Evolutionary conservation across 2,888 invertebrate species (phyloP).

Genomic region (Diplazon laetatorius): DNA sequence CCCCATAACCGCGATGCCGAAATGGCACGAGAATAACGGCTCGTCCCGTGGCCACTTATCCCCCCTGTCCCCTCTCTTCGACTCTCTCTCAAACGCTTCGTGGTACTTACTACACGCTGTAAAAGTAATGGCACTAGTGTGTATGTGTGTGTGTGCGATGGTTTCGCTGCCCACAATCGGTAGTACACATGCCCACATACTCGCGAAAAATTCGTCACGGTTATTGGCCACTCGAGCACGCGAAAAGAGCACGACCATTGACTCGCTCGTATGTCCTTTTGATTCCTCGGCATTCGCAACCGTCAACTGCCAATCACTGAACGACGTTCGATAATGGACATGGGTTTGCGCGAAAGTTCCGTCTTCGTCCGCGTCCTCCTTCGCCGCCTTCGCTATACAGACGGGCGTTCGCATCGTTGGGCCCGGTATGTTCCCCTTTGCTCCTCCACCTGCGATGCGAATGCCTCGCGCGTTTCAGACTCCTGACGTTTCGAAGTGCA

Average conservation of each 20-base stretch:
- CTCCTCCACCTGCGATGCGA: slow-evolving; percentile 56
- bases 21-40: slow-evolving; percentile 72
- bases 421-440: slow-evolving; percentile 21
- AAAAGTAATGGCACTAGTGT: slow-evolving; percentile 35
- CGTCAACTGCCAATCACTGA: slow-evolving; percentile 3
- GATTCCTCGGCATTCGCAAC: neutral
- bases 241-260: neutral
- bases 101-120: slow-evolving; percentile 50
- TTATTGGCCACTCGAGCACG: neutral
- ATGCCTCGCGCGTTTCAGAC: slow-evolving; percentile 56
- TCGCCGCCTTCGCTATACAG: slow-evolving; percentile 40
- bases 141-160: slow-evolving; percentile 25
- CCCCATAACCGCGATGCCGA: slow-evolving; percentile 69
- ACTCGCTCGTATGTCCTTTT: neutral
- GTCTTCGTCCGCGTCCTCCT: slow-evolving; percentile 34
- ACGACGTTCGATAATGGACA: neutral
- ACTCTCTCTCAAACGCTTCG: slow-evolving; percentile 55
- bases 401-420: slow-evolving; percentile 20
- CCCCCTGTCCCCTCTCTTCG: slow-evolving; percentile 65
- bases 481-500: slow-evolving; percentile 61
- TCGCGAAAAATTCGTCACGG: neutral
- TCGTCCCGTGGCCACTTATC: slow-evolving; percentile 65
- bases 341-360: neutral
- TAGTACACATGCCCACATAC: neutral
- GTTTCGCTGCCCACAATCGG: slow-evolving; percentile 37